Evolutionary conservation across 2,797 vertebrate species (phyloP).

Genomic region (Capromys pilorides): DNA sequence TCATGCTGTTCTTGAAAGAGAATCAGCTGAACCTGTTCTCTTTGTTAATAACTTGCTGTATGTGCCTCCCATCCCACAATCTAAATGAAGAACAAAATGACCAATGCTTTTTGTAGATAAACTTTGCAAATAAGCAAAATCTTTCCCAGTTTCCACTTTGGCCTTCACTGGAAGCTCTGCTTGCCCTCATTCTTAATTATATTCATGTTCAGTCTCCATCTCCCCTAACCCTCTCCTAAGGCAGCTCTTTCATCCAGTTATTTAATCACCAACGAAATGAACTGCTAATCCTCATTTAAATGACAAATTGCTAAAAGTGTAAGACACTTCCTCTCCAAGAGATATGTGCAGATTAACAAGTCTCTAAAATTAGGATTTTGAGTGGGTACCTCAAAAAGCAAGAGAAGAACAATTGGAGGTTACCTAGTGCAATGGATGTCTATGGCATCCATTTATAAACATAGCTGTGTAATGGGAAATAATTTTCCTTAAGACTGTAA

Average conservation of each 20-base stretch:
- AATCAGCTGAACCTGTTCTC: not conserved
- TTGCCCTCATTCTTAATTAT: not conserved
- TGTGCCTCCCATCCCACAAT: not conserved
- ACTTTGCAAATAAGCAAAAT: not conserved
- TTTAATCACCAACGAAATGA: not conserved
- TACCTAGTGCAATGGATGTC: not conserved
- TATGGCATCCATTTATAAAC: not conserved
- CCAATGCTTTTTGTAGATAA: not conserved
- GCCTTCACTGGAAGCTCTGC: not conserved
- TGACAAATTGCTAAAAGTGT: not conserved
- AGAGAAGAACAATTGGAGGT: not conserved
- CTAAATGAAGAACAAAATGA: not conserved
- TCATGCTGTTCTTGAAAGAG: not conserved
- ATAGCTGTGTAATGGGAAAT: not conserved
- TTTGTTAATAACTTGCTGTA: not conserved
- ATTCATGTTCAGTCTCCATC: not conserved
- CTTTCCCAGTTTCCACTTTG: not conserved
- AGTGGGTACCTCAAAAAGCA: not conserved
- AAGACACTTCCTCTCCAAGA: not conserved
- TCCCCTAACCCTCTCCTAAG: not conserved
- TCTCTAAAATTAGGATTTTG: not conserved
- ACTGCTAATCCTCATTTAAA: not conserved
- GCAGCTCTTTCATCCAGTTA: not conserved
- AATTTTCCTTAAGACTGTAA: slow-evolving; percentile 7
- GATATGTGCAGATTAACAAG: not conserved